A percentile compares a stretch with the other conserved stretches of the same genome.
Conservation (phyloP, 2,113 vertebrate species). For the Sorex araneus region DNA sequence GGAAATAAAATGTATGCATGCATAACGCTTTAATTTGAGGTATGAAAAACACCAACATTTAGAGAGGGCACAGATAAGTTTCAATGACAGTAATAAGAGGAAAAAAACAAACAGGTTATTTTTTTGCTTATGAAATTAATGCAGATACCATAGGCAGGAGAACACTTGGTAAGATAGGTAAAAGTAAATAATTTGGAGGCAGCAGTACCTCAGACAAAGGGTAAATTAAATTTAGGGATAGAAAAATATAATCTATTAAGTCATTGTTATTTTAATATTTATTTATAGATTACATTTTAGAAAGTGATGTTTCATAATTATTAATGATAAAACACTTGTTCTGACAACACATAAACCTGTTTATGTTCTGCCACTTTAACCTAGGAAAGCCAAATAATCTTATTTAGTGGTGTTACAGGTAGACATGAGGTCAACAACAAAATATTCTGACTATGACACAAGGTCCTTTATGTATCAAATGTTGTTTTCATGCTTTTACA, state of each 20-base stretch:
- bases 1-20: not conserved
- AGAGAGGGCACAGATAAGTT: not conserved
- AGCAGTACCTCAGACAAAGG: not conserved
- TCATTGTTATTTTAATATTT: not conserved
- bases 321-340: conserved; percentile 15
- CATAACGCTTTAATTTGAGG: conserved; percentile 21
- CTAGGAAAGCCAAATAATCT: not conserved
- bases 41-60: not conserved
- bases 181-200: no score
- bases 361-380: not conserved
- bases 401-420: not conserved
- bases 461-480: not conserved
- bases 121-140: not conserved
- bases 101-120: not conserved
- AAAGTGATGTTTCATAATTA: not conserved
- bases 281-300: conserved; percentile 1
- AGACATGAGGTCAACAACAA: not conserved
- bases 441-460: not conserved
- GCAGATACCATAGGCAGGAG: not conserved
- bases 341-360: not conserved
- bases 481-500: not conserved
- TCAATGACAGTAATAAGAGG: not conserved
- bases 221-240: conserved; percentile 20
- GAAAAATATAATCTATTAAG: not conserved
- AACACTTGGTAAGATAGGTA: not conserved